Conservation (phyloP, 53 echinoderm and acorn worm species). For the Astropecten irregularis region DNA sequence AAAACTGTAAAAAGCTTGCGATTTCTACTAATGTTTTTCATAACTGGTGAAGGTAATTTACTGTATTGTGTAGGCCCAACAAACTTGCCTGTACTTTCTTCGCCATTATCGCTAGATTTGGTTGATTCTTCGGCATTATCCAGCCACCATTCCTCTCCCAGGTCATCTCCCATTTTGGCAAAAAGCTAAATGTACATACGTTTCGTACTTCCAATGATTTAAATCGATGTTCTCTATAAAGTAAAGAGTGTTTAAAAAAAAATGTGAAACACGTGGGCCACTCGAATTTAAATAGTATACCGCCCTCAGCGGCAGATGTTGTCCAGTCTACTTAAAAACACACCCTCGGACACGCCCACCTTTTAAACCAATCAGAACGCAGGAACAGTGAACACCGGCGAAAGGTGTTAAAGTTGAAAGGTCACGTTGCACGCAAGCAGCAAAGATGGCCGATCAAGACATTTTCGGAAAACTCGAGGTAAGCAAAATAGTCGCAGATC, state of each 20-base stretch:
- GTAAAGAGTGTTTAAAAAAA: neutral
- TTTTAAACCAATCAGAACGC: constrained; percentile 1
- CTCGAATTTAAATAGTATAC: neutral
- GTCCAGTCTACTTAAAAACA: neutral
- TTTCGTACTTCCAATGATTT: too few relatives aligned
- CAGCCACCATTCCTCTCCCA: constrained; percentile 71
- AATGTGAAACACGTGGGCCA: neutral
- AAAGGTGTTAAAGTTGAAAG: neutral
- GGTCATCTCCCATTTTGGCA: constrained; percentile 64
- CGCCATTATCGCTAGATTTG: constrained; percentile 24
- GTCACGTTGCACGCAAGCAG: constrained; percentile 10
- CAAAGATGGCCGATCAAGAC: constrained; percentile 41
- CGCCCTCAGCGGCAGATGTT: constrained; percentile 12
- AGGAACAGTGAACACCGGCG: neutral
- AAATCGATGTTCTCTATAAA: too few relatives aligned
- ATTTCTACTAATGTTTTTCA: too few relatives aligned
- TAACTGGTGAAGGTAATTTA: neutral
- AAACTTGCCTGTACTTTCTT: constrained; percentile 13
- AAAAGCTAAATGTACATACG: neutral
- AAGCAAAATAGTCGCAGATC: too few relatives aligned
- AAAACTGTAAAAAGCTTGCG: too few relatives aligned
- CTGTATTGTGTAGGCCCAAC: neutral
- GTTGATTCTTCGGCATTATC: constrained; percentile 23
- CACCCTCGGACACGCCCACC: constrained; percentile 36
- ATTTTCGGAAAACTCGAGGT: too few relatives aligned